Percentiles rank a stretch among this genome's conserved stretches.
Evolutionary conservation across 2,113 vertebrate genomes (phyloP).

Genomic region (Paramisgurnus dabryanus): DNA sequence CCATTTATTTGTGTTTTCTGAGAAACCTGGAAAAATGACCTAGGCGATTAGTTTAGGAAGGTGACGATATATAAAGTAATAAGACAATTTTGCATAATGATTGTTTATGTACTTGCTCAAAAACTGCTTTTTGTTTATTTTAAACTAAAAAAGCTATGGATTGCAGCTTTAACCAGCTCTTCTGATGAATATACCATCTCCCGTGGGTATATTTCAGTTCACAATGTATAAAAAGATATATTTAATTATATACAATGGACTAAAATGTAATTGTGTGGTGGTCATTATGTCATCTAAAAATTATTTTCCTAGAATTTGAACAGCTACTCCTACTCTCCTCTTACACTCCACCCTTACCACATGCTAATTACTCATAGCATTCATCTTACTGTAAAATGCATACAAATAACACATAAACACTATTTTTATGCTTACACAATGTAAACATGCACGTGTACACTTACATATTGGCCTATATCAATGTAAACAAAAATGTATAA

Average conservation of each 20-base stretch:
- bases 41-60: no score
- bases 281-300: background rate
- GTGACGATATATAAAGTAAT: no score
- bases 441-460: slow-evolving; percentile 12
- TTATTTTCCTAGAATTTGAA: background rate
- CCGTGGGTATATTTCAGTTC: no score
- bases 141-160: no score
- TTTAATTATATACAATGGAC: background rate
- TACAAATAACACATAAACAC: background rate
- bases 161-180: no score
- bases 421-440: background rate
- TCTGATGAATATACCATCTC: no score
- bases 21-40: no score
- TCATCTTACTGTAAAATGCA: background rate
- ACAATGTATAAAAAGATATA: no score
- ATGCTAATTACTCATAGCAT: slow-evolving; percentile 7
- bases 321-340: background rate
- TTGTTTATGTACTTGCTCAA: no score
- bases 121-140: no score
- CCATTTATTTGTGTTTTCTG: no score
- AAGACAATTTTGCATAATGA: no score
- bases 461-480: background rate
- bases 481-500: background rate
- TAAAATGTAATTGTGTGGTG: background rate
- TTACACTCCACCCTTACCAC: slow-evolving; percentile 16